Percentiles rank a stretch among this genome's conserved stretches.
Conservation (phyloP, 1,140 invertebrate genomes). For the Megalopta genalis region DNA sequence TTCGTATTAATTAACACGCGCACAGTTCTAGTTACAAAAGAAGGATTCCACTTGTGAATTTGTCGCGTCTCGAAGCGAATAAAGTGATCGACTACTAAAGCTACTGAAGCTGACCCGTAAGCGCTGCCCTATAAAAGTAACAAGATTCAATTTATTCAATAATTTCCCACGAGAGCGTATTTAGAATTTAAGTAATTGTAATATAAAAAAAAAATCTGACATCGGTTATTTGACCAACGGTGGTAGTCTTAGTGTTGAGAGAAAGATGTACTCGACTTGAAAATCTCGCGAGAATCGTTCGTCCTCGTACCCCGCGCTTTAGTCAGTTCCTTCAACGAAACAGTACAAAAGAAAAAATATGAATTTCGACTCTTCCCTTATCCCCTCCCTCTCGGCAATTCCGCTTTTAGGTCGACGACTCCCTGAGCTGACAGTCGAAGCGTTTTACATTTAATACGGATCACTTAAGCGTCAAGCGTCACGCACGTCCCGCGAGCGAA, state of each 20-base stretch:
- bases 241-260: no score
- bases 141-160: no score
- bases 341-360: slow-evolving; percentile 29
- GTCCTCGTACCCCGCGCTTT: neutral
- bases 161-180: neutral
- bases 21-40: no score
- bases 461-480: neutral
- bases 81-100: no score
- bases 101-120: no score
- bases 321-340: slow-evolving; percentile 28
- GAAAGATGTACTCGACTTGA: neutral
- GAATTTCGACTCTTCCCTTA: slow-evolving; percentile 1
- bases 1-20: no score
- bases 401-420: neutral
- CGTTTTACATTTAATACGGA: slow-evolving; percentile 11
- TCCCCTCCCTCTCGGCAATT: neutral
- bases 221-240: no score
- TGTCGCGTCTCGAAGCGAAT: no score
- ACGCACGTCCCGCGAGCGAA: neutral
- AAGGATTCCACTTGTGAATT: no score
- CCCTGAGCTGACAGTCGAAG: neutral
- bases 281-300: slow-evolving; percentile 6
- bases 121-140: no score
- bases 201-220: no score
- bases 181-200: neutral